Percentiles rank a stretch among this genome's conserved stretches.
Conservation (phyloP, 2,797 vertebrate genomes). For the Intellagama lesueurii region DNA sequence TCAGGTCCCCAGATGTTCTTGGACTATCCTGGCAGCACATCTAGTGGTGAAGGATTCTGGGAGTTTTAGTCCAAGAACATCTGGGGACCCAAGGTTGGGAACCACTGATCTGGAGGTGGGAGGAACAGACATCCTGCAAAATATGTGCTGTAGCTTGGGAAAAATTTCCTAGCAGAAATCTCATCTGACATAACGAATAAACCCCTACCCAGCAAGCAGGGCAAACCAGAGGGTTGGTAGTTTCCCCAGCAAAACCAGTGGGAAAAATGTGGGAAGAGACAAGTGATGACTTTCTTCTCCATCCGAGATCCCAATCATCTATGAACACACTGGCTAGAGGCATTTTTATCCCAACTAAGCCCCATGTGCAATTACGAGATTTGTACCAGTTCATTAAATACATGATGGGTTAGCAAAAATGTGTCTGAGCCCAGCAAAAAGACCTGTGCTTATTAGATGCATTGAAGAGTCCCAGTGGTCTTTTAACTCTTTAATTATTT, state of each 20-base stretch:
- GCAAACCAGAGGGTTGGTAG: background rate
- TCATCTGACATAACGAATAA: background rate
- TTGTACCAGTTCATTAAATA: conserved; percentile 52
- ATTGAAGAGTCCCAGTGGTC: conserved; percentile 15
- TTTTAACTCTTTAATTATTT: background rate
- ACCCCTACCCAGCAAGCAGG: no score
- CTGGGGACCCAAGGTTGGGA: no score
- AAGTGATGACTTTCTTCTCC: conserved; percentile 23
- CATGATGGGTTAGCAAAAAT: conserved; percentile 50
- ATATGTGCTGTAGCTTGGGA: background rate
- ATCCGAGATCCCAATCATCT: background rate
- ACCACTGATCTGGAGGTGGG: no score
- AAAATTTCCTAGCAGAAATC: background rate
- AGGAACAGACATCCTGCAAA: background rate
- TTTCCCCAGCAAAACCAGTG: conserved; percentile 6
- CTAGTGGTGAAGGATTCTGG: no score
- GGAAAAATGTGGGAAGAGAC: background rate
- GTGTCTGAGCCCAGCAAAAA: conserved; percentile 27
- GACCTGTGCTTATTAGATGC: conserved; percentile 10
- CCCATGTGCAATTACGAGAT: conserved; percentile 54
- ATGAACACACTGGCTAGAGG: conserved; percentile 9
- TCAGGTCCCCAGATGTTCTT: no score
- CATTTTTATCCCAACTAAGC: conserved; percentile 15
- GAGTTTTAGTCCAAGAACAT: no score
- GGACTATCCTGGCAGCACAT: no score